These are phyloP conservation scores for Erythrocercus mccallii DNA, from an alignment of 2,113 vertebrate species.

Conservation along the genomic window DNA sequence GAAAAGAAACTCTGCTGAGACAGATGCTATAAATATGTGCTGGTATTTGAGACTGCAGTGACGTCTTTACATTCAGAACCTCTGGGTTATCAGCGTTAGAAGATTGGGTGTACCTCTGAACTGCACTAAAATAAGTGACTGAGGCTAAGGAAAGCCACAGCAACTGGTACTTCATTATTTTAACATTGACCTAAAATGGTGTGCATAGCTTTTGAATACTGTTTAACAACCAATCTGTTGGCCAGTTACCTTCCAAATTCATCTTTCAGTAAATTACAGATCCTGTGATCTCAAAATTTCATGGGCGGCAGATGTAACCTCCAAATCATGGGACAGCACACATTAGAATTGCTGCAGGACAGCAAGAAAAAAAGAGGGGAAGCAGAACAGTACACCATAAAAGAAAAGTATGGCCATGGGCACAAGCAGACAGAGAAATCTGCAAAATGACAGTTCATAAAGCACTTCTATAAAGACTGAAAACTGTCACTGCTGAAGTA, in stretches of 20 bases:
- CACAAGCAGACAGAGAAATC: not conserved
- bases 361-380: not conserved
- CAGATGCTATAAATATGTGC: slow-evolving; percentile 15
- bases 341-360: not conserved
- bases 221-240: not conserved
- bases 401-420: not conserved
- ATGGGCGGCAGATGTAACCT: not conserved
- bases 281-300: not conserved
- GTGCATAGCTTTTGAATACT: not conserved
- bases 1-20: slow-evolving; percentile 34
- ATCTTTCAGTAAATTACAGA: not conserved
- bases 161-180: not conserved
- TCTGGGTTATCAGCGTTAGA: not conserved
- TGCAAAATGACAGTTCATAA: not conserved
- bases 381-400: not conserved
- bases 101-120: not conserved
- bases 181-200: not conserved
- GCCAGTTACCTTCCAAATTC: not conserved
- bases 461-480: not conserved
- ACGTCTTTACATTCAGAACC: not conserved
- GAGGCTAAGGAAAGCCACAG: not conserved
- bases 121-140: not conserved
- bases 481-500: not conserved
- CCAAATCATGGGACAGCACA: not conserved
- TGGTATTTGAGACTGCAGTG: not conserved